These are phyloP conservation scores for Lindbergichthys nudifrons DNA, from an alignment of 2,797 vertebrate genomes.

Conservation along the genomic window DNA sequence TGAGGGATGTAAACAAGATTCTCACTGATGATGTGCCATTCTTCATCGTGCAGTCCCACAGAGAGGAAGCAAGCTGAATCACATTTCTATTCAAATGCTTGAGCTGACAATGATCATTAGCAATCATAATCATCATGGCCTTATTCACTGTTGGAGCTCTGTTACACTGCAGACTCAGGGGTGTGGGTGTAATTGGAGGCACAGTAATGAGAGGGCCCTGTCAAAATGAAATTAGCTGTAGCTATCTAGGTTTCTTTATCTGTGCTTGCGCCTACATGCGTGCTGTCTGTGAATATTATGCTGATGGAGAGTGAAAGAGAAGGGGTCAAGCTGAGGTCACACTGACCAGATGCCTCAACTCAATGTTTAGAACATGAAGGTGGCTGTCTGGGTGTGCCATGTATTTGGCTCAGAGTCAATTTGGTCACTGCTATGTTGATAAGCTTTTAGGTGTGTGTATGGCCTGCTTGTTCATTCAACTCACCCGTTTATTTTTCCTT, in stretches of 20 bases:
- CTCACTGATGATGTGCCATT: constrained; percentile 29
- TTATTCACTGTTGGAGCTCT: constrained; percentile 22
- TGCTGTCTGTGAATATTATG: background rate
- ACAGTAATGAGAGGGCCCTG: constrained; percentile 11
- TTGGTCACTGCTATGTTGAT: background rate
- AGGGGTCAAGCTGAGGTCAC: constrained; percentile 30
- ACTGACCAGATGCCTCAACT: constrained; percentile 4
- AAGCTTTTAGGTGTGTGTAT: background rate
- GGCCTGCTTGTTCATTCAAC: background rate
- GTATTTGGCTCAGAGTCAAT: background rate
- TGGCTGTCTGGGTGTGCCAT: background rate
- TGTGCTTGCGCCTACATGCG: background rate
- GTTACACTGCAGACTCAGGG: constrained; percentile 15
- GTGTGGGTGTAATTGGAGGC: constrained; percentile 30
- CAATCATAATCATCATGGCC: constrained; percentile 9
- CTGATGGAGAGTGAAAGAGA: constrained; percentile 1
- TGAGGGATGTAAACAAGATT: constrained; percentile 10
- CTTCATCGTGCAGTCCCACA: constrained; percentile 9
- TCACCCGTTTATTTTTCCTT: background rate
- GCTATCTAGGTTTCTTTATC: background rate
- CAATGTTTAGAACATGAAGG: background rate
- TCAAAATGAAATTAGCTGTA: constrained; percentile 37
- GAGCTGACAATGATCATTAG: constrained; percentile 46
- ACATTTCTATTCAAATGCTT: background rate
- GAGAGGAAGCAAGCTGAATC: background rate